phyloP scores from a whole-genome alignment of 2,888 invertebrate species.

The Ethmia dodecea region DNA sequence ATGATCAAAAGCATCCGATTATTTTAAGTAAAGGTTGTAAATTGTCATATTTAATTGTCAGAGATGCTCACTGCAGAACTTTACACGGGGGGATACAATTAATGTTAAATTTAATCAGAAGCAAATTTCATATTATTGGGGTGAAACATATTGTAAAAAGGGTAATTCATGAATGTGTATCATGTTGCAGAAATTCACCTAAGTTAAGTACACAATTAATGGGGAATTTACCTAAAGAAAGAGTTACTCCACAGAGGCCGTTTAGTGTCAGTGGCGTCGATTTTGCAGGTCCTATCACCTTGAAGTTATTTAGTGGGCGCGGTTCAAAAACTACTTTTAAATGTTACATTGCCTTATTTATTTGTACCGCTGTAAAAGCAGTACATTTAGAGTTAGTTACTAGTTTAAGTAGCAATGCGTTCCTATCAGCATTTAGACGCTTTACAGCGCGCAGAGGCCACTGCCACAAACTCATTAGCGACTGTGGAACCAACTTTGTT shows the following conservation, averaged over 20 bases:
- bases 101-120: conserved; percentile 7
- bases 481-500: no score
- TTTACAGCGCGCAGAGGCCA: conserved; percentile 10
- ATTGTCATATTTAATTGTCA: no score
- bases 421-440: conserved; percentile 8
- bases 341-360: no score
- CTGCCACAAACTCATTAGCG: conserved; percentile 1
- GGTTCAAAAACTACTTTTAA: conserved; percentile 1
- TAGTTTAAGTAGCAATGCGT: background rate
- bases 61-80: no score
- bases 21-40: no score
- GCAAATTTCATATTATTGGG: background rate
- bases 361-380: conserved; percentile 7
- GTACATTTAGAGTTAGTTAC: conserved; percentile 6
- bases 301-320: no score
- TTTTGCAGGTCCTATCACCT: no score
- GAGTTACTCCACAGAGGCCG: no score
- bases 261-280: no score
- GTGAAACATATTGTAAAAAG: background rate
- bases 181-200: background rate
- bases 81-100: conserved; percentile 1
- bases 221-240: no score
- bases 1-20: no score
- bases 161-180: background rate
- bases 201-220: no score